Base-by-base conservation (phyloP, 2,797 vertebrate species). In the Gymnoscopelus braueri region DNA sequence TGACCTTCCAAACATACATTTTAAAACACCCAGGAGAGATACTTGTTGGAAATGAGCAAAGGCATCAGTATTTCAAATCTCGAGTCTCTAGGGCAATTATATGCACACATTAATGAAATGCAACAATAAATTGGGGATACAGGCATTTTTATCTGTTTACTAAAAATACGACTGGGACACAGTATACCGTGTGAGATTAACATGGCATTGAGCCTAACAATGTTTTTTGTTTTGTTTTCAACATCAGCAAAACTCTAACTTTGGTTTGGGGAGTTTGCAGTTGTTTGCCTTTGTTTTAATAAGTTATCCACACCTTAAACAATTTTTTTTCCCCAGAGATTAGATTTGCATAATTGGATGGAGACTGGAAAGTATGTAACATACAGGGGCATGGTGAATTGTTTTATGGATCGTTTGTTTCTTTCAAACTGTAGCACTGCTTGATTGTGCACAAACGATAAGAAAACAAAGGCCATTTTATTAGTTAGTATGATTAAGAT, bases 1-100 rank as follows among this genome's bases (percentile, higher is more conserved):
- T 74, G 78, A 70, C 62, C 63, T 55, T 63, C 54, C 15, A 69
- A 60, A 80, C 2, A 61, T 12, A 65, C 79, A 65, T 23, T 50
- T 32, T 2, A 47, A 8, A 62, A 23, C 24, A 48, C 2, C 4
- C 14, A 63, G 9, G 7, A 72, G 15, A 67, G 74, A 51, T 60
- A 12, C 1, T 39, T 44, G 39, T 19, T 60, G 63, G 19, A 5
- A 50, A 14, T 44, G 3, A 49, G 65, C 50, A 26, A 14, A 13
- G 56, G 65, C 14, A 35, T 61, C n/a, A 29, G 29, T 26, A 32
- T 52, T 69, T 65, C 19, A 70, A 29, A 74, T 79, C 9, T 61
- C 4, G 14, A 70, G 19, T 52, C 69, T 72, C 57, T 9, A 3
- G 19, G 50, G 32, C 10, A 14, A 47, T 71, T 56, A 47, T 32